Percentiles rank a stretch among this genome's conserved stretches.
phyloP scores from a whole-genome alignment of 2,797 vertebrate genomes.

The Acipenser transmontanus region DNA sequence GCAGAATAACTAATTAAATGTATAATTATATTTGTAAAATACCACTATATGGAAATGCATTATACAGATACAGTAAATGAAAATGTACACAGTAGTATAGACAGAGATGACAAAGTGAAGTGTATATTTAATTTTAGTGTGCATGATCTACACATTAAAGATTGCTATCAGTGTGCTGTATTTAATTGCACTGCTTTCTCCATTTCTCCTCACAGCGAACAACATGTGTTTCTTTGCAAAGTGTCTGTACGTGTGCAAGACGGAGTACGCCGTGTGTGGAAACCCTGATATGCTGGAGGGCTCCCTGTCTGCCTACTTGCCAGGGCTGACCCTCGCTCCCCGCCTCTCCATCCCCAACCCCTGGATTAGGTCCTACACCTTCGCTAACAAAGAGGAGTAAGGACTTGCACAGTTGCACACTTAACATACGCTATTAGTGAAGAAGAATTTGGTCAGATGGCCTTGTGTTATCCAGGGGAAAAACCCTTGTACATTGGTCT shows the following conservation, averaged over 20 bases:
- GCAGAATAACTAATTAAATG: too few species aligned
- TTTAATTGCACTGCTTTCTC: neutral
- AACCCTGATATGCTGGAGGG: conserved; percentile 82
- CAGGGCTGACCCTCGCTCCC: conserved; percentile 81
- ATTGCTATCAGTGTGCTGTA: too few species aligned
- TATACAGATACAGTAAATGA: too few species aligned
- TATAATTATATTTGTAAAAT: too few species aligned
- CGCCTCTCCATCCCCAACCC: conserved; percentile 87
- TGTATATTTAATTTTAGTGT: neutral
- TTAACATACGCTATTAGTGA: too few species aligned
- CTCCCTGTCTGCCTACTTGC: conserved; percentile 86
- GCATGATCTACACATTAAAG: too few species aligned
- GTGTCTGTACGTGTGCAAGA: conserved; percentile 94
- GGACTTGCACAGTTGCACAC: conserved; percentile 23
- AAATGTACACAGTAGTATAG: neutral
- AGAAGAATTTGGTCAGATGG: too few species aligned
- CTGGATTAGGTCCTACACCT: conserved; percentile 90
- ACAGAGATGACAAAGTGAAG: too few species aligned
- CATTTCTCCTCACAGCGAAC: conserved; percentile 59
- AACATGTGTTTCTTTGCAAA: conserved; percentile 95
- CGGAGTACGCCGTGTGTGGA: conserved; percentile 89
- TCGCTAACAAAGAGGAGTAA: conserved; percentile 83
- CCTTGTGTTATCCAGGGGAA: too few species aligned
- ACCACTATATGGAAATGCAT: too few species aligned
- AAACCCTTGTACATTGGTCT: too few species aligned